phyloP scores from a whole-genome alignment of 2,888 invertebrate genomes.

The Gymnosoma rotundatum region DNA sequence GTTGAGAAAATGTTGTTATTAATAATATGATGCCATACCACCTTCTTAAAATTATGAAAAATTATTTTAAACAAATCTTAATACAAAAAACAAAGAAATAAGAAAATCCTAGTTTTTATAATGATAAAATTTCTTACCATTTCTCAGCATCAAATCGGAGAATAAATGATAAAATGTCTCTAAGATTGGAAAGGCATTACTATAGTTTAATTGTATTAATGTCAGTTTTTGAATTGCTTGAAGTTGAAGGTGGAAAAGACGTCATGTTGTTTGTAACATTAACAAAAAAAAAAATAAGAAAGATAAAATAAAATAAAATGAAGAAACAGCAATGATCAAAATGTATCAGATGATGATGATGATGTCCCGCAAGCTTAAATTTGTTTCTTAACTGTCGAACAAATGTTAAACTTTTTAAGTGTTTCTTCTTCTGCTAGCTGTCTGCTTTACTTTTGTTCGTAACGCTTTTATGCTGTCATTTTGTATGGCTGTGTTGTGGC shows the following conservation, averaged over 20 bases:
- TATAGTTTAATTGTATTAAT: conserved; percentile 71
- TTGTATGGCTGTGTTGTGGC: not conserved
- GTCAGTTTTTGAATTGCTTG: conserved; percentile 65
- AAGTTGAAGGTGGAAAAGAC: conserved; percentile 72
- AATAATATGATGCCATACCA: conserved; percentile 62
- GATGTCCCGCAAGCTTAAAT: conserved; percentile 81
- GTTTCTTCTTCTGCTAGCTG: conserved; percentile 49
- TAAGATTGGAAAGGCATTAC: conserved; percentile 53
- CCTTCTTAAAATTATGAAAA: conserved; percentile 66
- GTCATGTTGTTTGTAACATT: conserved; percentile 73
- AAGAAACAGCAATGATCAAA: conserved; percentile 17
- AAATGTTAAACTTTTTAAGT: conserved; percentile 69
- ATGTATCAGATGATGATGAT: conserved; percentile 70
- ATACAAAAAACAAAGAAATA: conserved; percentile 29
- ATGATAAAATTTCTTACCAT: conserved; percentile 19
- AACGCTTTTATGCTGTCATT: conserved; percentile 8
- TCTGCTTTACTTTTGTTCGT: conserved; percentile 13
- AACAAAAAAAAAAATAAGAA: conserved; percentile 43
- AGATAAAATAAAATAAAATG: not conserved
- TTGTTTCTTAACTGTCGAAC: conserved; percentile 79
- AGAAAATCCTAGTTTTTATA: conserved; percentile 27
- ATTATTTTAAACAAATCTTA: conserved; percentile 48
- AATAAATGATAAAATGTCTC: conserved; percentile 23
- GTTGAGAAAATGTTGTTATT: conserved; percentile 25
- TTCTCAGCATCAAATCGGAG: conserved; percentile 8